Percentiles rank a stretch among this genome's conserved stretches.
These are phyloP conservation scores for Pygocentrus nattereri DNA, from an alignment of 2,797 vertebrate species.

Conservation along the genomic window DNA sequence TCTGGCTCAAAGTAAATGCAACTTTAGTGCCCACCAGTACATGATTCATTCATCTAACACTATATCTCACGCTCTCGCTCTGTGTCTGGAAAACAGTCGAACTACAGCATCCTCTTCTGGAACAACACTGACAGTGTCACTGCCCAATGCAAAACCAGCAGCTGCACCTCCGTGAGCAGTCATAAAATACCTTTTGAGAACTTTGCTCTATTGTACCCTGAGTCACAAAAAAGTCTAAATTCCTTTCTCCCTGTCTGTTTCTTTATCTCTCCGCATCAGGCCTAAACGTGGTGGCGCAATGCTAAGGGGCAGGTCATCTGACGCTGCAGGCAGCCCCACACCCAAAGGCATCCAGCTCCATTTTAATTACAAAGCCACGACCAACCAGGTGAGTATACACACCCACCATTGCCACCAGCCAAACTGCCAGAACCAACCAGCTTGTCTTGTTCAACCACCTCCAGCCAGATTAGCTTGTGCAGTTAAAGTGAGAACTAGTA, in stretches of 20 bases:
- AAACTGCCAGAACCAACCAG: background rate
- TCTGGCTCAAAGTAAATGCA: background rate
- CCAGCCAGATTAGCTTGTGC: background rate
- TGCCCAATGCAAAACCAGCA: constrained; percentile 70
- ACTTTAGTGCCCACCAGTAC: background rate
- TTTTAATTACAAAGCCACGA: constrained; percentile 76
- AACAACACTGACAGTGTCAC: constrained; percentile 74
- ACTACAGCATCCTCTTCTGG: constrained; percentile 66
- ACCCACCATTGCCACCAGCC: no score
- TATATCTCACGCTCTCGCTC: background rate
- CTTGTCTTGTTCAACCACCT: background rate
- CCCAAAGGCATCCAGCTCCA: constrained; percentile 74
- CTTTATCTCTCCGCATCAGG: constrained; percentile 9
- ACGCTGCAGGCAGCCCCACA: background rate
- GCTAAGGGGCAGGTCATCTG: constrained; percentile 54
- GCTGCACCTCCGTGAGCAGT: constrained; percentile 67
- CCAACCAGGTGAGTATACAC: constrained; percentile 74
- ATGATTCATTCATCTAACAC: background rate
- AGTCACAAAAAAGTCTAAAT: background rate
- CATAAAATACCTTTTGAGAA: no score
- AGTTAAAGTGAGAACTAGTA: background rate
- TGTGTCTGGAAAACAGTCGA: constrained; percentile 61
- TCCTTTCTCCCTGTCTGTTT: background rate
- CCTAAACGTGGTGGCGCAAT: constrained; percentile 41
- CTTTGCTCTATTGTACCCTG: no score